phyloP scores from a whole-genome alignment of 2,113 vertebrate species.

The Amblyopsis rosae region DNA sequence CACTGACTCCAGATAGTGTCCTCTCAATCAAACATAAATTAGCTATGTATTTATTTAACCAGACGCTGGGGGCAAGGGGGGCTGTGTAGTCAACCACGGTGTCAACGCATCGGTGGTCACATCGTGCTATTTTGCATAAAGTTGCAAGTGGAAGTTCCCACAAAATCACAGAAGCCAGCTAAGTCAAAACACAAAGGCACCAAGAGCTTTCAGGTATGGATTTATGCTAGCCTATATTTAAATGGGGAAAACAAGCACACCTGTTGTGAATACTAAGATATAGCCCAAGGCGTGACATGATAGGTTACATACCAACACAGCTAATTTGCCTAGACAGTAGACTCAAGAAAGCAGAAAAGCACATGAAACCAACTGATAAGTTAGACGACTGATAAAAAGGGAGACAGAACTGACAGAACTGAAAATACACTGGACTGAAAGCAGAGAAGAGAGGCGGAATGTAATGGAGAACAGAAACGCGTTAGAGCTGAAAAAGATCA shows the following conservation, averaged over 20 bases:
- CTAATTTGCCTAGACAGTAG: conserved; percentile 35
- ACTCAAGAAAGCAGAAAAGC: conserved; percentile 16
- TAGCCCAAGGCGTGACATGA: conserved; percentile 30
- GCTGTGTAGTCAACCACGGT: neutral
- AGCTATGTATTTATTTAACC: too few relatives aligned
- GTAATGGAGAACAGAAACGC: conserved; percentile 33
- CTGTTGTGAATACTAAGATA: conserved; percentile 21
- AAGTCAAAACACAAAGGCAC: too few relatives aligned
- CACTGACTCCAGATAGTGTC: too few relatives aligned
- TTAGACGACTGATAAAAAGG: conserved; percentile 35
- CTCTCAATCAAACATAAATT: too few relatives aligned
- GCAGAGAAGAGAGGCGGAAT: conserved; percentile 1
- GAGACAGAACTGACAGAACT: conserved; percentile 38
- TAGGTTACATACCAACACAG: conserved; percentile 17
- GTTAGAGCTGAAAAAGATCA: conserved; percentile 59
- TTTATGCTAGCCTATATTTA: neutral
- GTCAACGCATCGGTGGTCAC: too few relatives aligned
- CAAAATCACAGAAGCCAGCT: too few relatives aligned
- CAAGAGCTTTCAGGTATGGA: neutral
- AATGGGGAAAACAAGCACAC: neutral
- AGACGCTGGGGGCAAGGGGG: too few relatives aligned
- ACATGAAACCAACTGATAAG: conserved; percentile 35
- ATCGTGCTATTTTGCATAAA: too few relatives aligned
- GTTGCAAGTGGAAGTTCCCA: too few relatives aligned
- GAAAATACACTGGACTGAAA: conserved; percentile 23